Base-by-base conservation (phyloP, 2,888 invertebrate genomes). In the Brenthis daphne region DNA sequence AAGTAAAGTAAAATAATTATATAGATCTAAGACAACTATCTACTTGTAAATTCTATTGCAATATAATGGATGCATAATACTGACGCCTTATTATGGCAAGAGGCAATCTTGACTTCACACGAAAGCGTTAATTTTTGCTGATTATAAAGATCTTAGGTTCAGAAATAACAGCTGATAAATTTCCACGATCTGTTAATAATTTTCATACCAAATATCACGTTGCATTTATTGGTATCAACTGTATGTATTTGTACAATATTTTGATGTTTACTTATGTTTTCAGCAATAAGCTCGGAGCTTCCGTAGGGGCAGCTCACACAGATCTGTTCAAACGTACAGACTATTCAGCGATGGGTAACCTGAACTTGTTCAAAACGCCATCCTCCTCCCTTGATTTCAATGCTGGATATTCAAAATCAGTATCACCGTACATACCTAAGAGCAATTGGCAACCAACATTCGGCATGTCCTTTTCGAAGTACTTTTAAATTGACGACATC, bases 301-400 rank as follows among this genome's bases (percentile, higher is more conserved):
- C 82, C 0, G 67, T 83, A 0, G 77, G 80, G 11, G 68, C 75
- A 43, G 64, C 82, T 0, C 80, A 79, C 57, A 82, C 80, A 0
- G 78, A 78, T 47, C 71, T 78, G 1, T 73, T 82, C 61, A 76
- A 80, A 65, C 76, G 76, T 66, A 81, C 79, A 0, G 80, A 83
- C 67, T 73, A 76, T 63, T 81, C 79, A 1, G 79, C 81, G 2
- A 77, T 79, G 77, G 79, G 78, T 0, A 81, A 80, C 64, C 63
- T 82, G n/a, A 84, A 84, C 70, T 74, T 84, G 48, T 81, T 79
- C 73, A 77, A 70, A 14, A 74, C 75, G 29, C 77, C 76, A 0
- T 68, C 75, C 2, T 79, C 80, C 0, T 80, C 82, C 0, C 65
- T 84, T 65, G 83, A 83, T 69, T 68, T 83, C n/a, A 80, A 74